Evolutionary conservation across 1,140 invertebrate species (phyloP), one percentile per base, ranked within the genome.

Genomic region (Solen grandis): DNA sequence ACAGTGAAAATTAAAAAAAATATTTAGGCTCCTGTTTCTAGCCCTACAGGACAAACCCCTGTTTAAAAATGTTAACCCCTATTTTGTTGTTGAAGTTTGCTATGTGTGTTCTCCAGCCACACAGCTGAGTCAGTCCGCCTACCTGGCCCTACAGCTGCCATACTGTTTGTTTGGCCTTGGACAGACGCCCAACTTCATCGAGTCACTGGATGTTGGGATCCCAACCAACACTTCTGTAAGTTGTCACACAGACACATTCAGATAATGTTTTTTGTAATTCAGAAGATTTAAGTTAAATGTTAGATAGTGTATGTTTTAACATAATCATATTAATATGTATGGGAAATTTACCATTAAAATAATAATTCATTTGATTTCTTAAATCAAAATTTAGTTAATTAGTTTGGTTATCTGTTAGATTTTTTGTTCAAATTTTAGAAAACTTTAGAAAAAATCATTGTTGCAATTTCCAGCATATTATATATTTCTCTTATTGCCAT

Each of bases 161-260:
- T 99, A 98, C 90, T 96, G 96, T 0, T 95, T 98, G 54, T 99
- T 99, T 92, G 99, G 99, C 5, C 93, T 99, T 2, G 98, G 98
- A 19, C 95, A 97, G 79, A 98, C 97, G 27, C 98, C 98, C 2
- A 99, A 99, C 92, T 99, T 99, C 93, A 96, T 99, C 1, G 99
- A 99, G 91, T 95, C 94, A 52, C 92, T 99, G 19, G 95, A 94
- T 38, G 96, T 99, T 25, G 96, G 97, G 10, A 94, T 99, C 73
- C 93, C 96, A 31, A 81, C 86, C 16, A 62, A 60, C 22, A 76
- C 81, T 14, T 74, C 76, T 35, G 87, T 90, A 81, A 83, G 85
- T 84, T 38, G n/a, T 8, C 27, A 55, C 27, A 36, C 27, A 8
- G 25, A 31, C 27, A 41, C 10, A 22, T 25, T 25, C 29, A 14